Evolutionary conservation across 2,797 vertebrate species (phyloP).

Genomic region (Neosilurus hyrtlii): DNA sequence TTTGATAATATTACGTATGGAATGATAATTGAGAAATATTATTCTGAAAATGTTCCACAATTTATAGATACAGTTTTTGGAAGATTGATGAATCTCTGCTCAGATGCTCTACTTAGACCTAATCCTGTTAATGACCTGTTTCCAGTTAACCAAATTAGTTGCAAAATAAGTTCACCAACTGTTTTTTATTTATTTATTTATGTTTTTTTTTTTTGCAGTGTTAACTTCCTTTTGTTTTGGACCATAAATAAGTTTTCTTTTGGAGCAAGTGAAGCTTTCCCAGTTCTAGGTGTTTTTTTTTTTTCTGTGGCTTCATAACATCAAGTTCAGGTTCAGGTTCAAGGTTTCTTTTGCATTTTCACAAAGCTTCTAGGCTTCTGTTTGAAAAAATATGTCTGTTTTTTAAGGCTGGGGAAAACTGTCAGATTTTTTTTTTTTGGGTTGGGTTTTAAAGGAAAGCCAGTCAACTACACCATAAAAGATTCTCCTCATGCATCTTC

Average conservation of each 20-base stretch:
- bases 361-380: conserved; percentile 9
- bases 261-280: background rate
- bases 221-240: background rate
- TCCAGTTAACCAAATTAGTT: no score
- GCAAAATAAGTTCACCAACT: no score
- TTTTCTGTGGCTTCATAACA: background rate
- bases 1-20: no score
- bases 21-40: no score
- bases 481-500: background rate
- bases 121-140: no score
- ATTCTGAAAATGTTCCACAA: no score
- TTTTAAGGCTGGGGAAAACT: conserved; percentile 5
- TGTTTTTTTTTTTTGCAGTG: background rate
- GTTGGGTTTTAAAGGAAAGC: background rate
- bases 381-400: background rate
- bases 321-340: background rate
- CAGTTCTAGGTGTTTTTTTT: background rate
- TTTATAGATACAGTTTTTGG: no score
- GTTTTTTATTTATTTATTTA: no score
- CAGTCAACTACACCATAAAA: background rate
- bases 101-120: no score
- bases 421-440: background rate
- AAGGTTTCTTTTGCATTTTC: conserved; percentile 23
- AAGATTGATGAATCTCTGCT: no score
- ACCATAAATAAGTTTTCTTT: background rate